Evolutionary conservation across 2,797 vertebrate species (phyloP).

Genomic region (Spondyliosoma cantharus): DNA sequence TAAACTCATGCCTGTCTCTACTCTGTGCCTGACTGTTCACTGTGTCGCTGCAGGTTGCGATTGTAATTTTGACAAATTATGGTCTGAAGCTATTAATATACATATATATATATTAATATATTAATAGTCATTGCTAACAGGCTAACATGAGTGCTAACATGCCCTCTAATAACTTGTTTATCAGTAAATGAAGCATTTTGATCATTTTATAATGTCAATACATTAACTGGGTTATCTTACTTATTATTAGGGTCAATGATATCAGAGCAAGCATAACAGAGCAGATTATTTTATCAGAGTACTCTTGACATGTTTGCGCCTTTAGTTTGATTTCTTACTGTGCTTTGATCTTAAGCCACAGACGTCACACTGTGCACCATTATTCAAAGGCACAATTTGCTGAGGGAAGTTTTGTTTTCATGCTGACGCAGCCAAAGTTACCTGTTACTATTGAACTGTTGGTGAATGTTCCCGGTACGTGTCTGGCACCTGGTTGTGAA

Average conservation of each 20-base stretch:
- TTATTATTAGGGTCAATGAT: not conserved
- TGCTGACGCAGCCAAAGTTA: not conserved
- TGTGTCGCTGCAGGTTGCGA: no score
- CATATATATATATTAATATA: not conserved
- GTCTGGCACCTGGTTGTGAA: not conserved
- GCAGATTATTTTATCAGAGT: no score
- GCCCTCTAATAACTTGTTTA: not conserved
- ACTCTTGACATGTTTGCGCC: not conserved
- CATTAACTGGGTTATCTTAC: not conserved
- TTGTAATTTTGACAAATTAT: not conserved
- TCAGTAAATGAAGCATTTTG: not conserved
- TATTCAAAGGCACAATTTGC: not conserved
- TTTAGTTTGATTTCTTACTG: not conserved
- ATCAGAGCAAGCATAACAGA: not conserved
- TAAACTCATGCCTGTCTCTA: not conserved
- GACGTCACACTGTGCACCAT: not conserved
- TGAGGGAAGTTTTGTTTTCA: not conserved
- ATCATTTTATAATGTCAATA: not conserved
- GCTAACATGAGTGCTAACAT: not conserved
- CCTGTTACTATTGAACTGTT: not conserved
- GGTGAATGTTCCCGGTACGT: not conserved
- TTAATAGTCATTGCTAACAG: no score
- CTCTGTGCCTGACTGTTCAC: not conserved
- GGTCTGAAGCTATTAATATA: not conserved
- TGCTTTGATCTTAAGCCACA: not conserved